Base-by-base conservation (phyloP, 1,140 invertebrate species). In the Rhopalosiphum padi region DNA sequence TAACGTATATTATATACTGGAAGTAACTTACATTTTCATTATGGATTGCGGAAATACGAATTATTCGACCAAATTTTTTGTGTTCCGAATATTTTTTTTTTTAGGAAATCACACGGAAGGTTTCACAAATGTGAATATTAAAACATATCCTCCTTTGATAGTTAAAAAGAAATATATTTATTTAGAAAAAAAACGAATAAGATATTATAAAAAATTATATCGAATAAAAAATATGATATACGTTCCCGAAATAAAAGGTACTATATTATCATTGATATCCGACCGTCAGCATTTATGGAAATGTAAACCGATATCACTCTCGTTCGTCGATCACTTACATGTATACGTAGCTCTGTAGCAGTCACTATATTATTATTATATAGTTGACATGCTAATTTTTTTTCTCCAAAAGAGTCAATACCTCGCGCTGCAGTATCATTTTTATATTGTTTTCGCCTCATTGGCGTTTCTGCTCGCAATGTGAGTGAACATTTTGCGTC, bases 361-460 rank as follows among this genome's bases (percentile, higher is more conserved):
- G 43, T 87, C 85, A 5, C 85, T 43, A 43, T 43, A 43, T 53
- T n/a, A 88, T 48, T n/a, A 48, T n/a, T n/a, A 89, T 86, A 53
- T n/a, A 53, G 46, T 89, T 30, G 87, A 89, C 87, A 89, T 89
- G 87, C 87, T 89, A 89, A 89, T 89, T 89, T 89, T 89, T 88
- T 53, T 46, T 8, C 25, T 6, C 43, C 4, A n/a, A 37, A 89
- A 51, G 48, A 89, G 48, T 53, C 48, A 37, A 89, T 53, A 23
- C 35, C 37, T 41, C 35, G 35, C 35, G 1, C 1, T 35, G 35
- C n/a, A 37, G 53, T 60, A 90, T 90, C 88, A 41, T 90, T 90
- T 60, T 90, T 37, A 41, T 90, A 55, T 90, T 90, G 35, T 90
- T 90, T 90, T 55, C 88, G 53, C 53, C 35, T 53, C 87, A 53